Conservation (phyloP, 2,888 invertebrate genomes). For the Drosophila greeni region DNA sequence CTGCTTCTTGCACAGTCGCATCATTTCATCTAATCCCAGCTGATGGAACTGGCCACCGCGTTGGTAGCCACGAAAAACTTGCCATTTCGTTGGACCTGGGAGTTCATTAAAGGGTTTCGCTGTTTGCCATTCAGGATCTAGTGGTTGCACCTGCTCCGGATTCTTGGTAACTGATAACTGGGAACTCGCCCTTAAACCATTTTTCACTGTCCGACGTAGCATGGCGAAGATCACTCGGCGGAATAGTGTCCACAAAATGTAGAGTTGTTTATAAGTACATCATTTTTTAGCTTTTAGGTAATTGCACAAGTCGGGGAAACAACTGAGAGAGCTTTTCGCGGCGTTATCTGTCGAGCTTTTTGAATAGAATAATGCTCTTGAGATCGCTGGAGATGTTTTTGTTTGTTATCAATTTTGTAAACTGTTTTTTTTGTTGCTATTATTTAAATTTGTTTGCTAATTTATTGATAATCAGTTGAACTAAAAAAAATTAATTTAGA, state of each 20-base stretch:
- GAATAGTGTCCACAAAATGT: not conserved
- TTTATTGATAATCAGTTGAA: not conserved
- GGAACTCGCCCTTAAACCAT: conserved; percentile 11
- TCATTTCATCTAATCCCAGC: conserved; percentile 35
- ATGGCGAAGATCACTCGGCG: not conserved
- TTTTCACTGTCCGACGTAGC: conserved; percentile 6
- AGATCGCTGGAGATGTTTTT: not conserved
- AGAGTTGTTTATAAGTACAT: not conserved
- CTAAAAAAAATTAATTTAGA: not conserved
- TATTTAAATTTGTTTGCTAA: not conserved
- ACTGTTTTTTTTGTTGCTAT: not conserved
- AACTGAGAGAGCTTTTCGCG: not conserved
- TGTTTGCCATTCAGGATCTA: conserved; percentile 54
- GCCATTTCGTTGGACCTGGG: conserved; percentile 68
- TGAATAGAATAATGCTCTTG: not conserved
- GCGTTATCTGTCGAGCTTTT: conserved; percentile 5
- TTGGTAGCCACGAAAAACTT: conserved; percentile 59
- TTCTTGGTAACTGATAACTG: conserved; percentile 7
- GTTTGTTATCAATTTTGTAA: conserved; percentile 1
- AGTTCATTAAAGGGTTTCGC: conserved; percentile 60
- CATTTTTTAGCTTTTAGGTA: not conserved
- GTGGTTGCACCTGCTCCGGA: conserved; percentile 28
- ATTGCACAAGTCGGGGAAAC: conserved; percentile 11
- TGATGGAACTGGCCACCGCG: conserved; percentile 41
- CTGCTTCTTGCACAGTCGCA: conserved; percentile 48